phyloP scores from a whole-genome alignment of 2,113 vertebrate species.

The Thinocorus orbignyianus region DNA sequence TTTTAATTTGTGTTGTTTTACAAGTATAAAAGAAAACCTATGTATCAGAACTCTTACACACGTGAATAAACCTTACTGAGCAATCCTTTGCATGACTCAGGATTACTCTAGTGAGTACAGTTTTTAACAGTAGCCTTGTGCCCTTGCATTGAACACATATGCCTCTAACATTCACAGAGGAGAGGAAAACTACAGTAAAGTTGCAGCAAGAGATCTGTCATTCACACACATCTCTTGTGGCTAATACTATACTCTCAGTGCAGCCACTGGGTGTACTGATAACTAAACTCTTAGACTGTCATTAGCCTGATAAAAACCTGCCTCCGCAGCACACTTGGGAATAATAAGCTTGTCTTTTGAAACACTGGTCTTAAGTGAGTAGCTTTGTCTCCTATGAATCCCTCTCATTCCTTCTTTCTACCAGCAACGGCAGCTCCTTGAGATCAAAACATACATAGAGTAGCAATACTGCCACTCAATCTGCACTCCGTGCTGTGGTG shows the following conservation, averaged over 20 bases:
- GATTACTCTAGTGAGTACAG: background rate
- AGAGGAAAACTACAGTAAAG: background rate
- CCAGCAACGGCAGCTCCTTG: background rate
- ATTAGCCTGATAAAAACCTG: background rate
- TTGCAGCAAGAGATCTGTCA: background rate
- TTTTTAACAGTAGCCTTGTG: background rate
- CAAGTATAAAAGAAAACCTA: conserved; percentile 1
- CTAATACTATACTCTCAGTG: background rate
- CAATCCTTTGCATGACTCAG: background rate
- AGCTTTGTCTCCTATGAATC: background rate
- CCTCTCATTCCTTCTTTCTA: background rate
- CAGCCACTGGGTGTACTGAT: background rate
- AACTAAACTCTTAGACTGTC: background rate
- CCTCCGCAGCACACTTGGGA: background rate
- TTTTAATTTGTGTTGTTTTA: conserved; percentile 43
- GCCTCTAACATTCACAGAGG: background rate
- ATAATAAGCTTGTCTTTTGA: background rate
- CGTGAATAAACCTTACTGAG: background rate
- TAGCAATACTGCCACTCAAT: background rate
- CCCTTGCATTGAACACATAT: background rate
- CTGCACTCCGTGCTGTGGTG: background rate
- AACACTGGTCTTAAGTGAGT: background rate
- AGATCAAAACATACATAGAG: background rate
- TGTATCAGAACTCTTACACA: background rate
- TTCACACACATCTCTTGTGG: background rate